Conservation (phyloP, 37 sponge, comb jelly and placozoan species). For the Agelas oroides region DNA sequence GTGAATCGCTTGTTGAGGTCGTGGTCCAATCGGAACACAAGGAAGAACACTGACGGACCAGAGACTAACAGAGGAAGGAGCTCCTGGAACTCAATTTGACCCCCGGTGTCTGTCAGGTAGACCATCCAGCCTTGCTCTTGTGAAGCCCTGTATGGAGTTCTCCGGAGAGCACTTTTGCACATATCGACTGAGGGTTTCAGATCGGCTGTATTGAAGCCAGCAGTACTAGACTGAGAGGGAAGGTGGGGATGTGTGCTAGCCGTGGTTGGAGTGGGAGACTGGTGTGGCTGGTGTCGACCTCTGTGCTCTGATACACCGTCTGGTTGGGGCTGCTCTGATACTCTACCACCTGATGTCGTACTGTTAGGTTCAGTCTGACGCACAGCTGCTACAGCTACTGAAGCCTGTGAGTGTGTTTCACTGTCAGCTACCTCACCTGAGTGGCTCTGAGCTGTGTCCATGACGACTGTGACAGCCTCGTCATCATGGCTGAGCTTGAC, state of each 20-base stretch:
- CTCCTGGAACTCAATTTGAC: conserved; percentile 36
- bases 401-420: no score
- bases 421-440: background rate
- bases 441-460: background rate
- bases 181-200: no score
- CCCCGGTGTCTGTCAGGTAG: conserved; percentile 21
- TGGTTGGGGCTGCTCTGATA: no score
- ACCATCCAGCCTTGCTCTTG: conserved; percentile 4
- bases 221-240: no score
- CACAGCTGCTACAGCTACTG: no score
- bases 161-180: no score
- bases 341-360: background rate
- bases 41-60: background rate
- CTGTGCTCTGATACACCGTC: background rate
- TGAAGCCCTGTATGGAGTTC: no score
- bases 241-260: no score
- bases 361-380: background rate
- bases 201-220: no score
- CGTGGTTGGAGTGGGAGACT: background rate
- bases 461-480: background rate
- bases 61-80: conserved; percentile 11
- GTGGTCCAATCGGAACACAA: background rate
- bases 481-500: background rate
- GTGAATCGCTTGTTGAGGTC: background rate
- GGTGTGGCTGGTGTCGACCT: background rate